Evolutionary conservation across 2,113 vertebrate genomes (phyloP), one percentile per base, ranked within the genome.

Genomic region (Cettia cetti): DNA sequence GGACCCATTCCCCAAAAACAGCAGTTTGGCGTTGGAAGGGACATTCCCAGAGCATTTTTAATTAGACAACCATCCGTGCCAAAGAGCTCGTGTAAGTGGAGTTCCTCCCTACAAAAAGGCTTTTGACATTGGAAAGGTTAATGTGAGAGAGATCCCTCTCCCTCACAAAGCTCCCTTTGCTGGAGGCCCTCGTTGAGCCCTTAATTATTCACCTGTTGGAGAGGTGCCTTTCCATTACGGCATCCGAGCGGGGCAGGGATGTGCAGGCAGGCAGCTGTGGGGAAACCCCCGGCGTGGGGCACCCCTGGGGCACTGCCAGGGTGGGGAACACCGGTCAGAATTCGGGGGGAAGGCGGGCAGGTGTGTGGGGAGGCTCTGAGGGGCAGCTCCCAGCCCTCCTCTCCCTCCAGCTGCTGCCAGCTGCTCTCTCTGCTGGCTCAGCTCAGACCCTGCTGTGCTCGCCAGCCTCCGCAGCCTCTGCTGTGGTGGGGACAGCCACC

Each of bases 181-280:
- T 93, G 74, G 40, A 81, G 82, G 85, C 92, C 83, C 49, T 23
- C 35, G 31, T 78, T 68, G 75, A 95, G 90, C 87, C 88, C 90
- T 96, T 95, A 94, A 96, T 94, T 93, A 97, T 96, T 96, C 93
- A 96, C 95, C 95, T 96, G 95, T 93, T 95, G 95, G 94, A 96
- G 80, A 96, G 88, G 56, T 71, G 82, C 85, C 92, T 96, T 97
- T 95, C 93, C 85, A 93, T 86, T 59, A 91, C 33, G 0, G 87
- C 74, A 66, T n/a, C 45, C 63, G 83, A 69, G 15, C 2, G 0
- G 61, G 49, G 35, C 80, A 82, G 30, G 71, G 92, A 92, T 87
- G 84, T 37, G 64, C 49, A 35, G 86, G 74, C 64, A 49, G 69
- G 35, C 30, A 26, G 40, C 12, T 7, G 27, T 39, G 78, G 75